Conservation (phyloP, 2,113 vertebrate species). For the Ochotona curzoniae region DNA sequence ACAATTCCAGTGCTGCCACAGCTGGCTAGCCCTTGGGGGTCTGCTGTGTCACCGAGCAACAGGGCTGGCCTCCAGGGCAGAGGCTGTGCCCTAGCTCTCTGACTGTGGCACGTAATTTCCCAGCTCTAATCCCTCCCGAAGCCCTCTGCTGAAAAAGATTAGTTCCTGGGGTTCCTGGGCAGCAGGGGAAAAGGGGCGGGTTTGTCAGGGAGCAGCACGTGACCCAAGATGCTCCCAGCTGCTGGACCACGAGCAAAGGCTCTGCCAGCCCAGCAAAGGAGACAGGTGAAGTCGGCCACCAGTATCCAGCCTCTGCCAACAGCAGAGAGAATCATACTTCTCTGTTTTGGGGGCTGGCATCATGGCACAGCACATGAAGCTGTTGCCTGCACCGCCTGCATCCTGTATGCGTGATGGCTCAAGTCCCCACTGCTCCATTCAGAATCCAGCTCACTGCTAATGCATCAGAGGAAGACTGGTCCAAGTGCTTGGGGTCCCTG, state of each 20-base stretch:
- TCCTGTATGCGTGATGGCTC: too few relatives aligned
- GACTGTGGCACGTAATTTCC: neutral
- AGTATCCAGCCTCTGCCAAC: neutral
- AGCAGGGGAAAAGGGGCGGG: neutral
- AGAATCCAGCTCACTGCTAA: too few relatives aligned
- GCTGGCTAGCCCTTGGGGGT: neutral
- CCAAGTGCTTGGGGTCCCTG: too few relatives aligned
- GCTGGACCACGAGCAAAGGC: neutral
- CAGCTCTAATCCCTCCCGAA: slow-evolving; percentile 40
- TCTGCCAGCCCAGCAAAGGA: neutral
- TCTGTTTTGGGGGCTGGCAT: neutral
- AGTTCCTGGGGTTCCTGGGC: neutral
- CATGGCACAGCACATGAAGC: too few relatives aligned
- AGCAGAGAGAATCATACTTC: neutral
- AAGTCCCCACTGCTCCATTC: too few relatives aligned
- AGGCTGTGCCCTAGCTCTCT: slow-evolving; percentile 6
- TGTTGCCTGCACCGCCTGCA: too few relatives aligned
- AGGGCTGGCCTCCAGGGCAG: neutral
- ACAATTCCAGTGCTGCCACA: accelerated
- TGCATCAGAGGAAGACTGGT: too few relatives aligned
- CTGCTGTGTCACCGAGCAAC: neutral
- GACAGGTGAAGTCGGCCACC: neutral
- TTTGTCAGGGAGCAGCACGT: neutral
- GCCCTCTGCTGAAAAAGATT: slow-evolving; percentile 39
- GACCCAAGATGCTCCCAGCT: neutral